Conservation (phyloP, 2,113 vertebrate species). For the Podocnemis expansa region DNA sequence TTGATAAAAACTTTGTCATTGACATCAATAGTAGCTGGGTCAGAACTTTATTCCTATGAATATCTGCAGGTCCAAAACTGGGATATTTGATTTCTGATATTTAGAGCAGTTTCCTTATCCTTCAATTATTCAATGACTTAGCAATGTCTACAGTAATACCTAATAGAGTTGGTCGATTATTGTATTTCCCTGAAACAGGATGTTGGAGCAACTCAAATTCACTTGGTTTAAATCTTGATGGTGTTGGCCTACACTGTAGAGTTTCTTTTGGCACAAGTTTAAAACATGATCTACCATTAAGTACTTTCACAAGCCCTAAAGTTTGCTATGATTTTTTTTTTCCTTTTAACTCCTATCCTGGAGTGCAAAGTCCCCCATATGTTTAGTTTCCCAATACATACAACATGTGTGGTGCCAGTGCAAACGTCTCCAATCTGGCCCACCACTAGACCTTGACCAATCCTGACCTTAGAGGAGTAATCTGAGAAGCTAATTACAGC, state of each 20-base stretch:
- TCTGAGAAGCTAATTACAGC: background rate
- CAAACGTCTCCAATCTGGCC: background rate
- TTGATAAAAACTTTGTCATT: background rate
- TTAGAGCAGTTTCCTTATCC: background rate
- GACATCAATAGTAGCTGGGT: background rate
- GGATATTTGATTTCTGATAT: background rate
- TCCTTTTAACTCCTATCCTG: background rate
- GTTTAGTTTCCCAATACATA: background rate
- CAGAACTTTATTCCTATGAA: background rate
- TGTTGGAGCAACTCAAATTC: background rate
- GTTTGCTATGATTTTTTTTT: background rate
- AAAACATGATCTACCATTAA: background rate
- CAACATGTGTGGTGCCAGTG: background rate
- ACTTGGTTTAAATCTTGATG: background rate
- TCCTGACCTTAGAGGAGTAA: background rate
- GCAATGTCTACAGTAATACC: background rate
- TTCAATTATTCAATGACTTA: background rate
- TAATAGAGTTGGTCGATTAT: background rate
- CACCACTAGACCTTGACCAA: background rate
- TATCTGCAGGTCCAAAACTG: background rate
- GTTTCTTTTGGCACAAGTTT: background rate
- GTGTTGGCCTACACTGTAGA: rapidly evolving
- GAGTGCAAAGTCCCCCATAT: background rate
- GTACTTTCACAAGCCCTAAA: background rate
- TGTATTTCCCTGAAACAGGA: background rate